A percentile compares a stretch with the other conserved stretches of the same genome.
Evolutionary conservation across 1,140 invertebrate genomes (phyloP).

Genomic region (Drosophila funebris): DNA sequence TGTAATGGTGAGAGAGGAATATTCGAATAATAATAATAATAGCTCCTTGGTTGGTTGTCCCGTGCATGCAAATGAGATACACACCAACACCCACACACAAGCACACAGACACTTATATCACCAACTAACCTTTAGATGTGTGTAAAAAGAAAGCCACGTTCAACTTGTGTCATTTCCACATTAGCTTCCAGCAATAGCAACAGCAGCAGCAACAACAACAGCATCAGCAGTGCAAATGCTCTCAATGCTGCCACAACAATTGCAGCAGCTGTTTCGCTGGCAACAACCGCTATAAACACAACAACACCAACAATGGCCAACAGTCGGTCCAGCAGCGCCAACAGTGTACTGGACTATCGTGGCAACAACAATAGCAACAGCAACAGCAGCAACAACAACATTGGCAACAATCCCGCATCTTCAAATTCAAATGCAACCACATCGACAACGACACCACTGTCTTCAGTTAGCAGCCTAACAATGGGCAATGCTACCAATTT

Average conservation of each 20-base stretch:
- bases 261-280: constrained; percentile 66
- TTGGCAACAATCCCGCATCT: constrained; percentile 14
- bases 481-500: constrained; percentile 48
- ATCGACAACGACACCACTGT: constrained; percentile 38
- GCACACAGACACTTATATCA: constrained; percentile 22
- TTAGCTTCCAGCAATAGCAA: constrained; percentile 54
- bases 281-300: constrained; percentile 73
- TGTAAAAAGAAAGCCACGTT: constrained; percentile 34
- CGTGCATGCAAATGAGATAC: no score
- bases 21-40: no score
- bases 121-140: constrained; percentile 41
- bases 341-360: constrained; percentile 62
- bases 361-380: constrained; percentile 17
- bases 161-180: constrained; percentile 57
- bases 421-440: constrained; percentile 33
- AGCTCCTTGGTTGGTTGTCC: constrained; percentile 6
- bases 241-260: constrained; percentile 67
- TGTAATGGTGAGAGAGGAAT: neutral
- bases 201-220: constrained; percentile 47
- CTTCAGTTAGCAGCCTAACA: constrained; percentile 28
- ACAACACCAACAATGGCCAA: constrained; percentile 68
- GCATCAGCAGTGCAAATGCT: constrained; percentile 37
- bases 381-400: constrained; percentile 31
- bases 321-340: constrained; percentile 57
- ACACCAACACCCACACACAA: constrained; percentile 29